These are phyloP conservation scores for Dreissena polymorpha DNA, from an alignment of 1,140 invertebrate species.

Conservation along the genomic window DNA sequence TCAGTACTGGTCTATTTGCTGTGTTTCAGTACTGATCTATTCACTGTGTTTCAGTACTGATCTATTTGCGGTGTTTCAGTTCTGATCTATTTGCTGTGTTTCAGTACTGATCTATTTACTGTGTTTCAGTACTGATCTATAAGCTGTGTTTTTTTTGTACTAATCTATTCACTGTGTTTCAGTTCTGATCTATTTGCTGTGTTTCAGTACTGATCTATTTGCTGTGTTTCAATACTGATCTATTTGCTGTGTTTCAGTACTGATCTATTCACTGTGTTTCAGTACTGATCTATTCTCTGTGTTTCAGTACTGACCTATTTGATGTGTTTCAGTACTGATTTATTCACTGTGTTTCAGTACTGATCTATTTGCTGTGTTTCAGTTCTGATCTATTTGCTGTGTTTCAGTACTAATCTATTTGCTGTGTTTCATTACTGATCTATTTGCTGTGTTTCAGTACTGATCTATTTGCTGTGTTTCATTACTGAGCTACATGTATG, in stretches of 20 bases:
- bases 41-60: constrained; percentile 83
- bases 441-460: constrained; percentile 82
- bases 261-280: constrained; percentile 47
- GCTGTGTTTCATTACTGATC: constrained; percentile 83
- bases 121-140: constrained; percentile 85
- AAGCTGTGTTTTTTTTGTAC: too few species aligned
- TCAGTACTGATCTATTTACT: constrained; percentile 83
- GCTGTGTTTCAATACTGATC: constrained; percentile 84
- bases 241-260: too few species aligned
- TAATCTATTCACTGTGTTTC: constrained; percentile 47
- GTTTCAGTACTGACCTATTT: constrained; percentile 87
- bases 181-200: constrained; percentile 83
- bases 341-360: constrained; percentile 82
- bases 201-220: constrained; percentile 83
- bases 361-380: constrained; percentile 71
- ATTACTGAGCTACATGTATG: constrained; percentile 86
- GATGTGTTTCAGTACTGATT: too few species aligned
- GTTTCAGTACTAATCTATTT: constrained; percentile 83
- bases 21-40: constrained; percentile 83
- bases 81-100: constrained; percentile 39
- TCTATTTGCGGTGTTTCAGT: too few species aligned
- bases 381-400: constrained; percentile 83
- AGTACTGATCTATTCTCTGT: constrained; percentile 83
- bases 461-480: constrained; percentile 71
- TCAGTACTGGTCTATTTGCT: too few species aligned